These are phyloP conservation scores for Metaphire vulgaris DNA, from an alignment of 1,140 invertebrate species.

Conservation along the genomic window DNA sequence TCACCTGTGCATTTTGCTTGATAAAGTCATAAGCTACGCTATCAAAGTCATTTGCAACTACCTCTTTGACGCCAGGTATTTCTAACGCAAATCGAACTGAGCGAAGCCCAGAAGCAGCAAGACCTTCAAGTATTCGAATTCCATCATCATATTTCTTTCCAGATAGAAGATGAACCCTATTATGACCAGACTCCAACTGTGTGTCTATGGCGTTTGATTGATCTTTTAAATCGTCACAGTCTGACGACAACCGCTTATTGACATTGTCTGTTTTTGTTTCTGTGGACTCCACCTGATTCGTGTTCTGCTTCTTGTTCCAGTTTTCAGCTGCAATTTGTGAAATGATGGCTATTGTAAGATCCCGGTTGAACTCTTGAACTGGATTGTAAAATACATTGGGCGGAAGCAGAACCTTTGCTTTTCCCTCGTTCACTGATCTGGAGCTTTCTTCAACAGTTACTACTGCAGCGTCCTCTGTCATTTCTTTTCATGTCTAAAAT, in stretches of 20 bases:
- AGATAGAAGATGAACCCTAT: too few relatives aligned
- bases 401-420: slow-evolving; percentile 64
- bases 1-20: slow-evolving; percentile 70
- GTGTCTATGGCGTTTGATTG: slow-evolving; percentile 11
- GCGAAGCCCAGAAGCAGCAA: slow-evolving; percentile 88
- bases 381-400: slow-evolving; percentile 86
- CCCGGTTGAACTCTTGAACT: slow-evolving; percentile 93
- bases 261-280: neutral
- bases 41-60: slow-evolving; percentile 93
- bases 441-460: slow-evolving; percentile 2
- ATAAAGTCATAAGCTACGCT: slow-evolving; percentile 77
- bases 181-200: neutral
- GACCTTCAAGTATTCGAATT: slow-evolving; percentile 72
- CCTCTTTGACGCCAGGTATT: slow-evolving; percentile 69
- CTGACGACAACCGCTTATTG: neutral
- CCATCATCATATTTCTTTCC: slow-evolving; percentile 35
- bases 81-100: slow-evolving; percentile 95
- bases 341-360: slow-evolving; percentile 67
- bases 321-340: slow-evolving; percentile 32
- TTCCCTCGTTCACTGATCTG: slow-evolving; percentile 60
- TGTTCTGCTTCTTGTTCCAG: slow-evolving; percentile 1
- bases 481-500: too few relatives aligned
- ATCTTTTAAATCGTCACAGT: slow-evolving; percentile 6
- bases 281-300: neutral
- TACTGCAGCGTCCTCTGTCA: too few relatives aligned